A percentile compares a stretch with the other conserved stretches of the same genome.
phyloP scores from a whole-genome alignment of 2,888 invertebrate species.

The Celastrina argiolus region DNA sequence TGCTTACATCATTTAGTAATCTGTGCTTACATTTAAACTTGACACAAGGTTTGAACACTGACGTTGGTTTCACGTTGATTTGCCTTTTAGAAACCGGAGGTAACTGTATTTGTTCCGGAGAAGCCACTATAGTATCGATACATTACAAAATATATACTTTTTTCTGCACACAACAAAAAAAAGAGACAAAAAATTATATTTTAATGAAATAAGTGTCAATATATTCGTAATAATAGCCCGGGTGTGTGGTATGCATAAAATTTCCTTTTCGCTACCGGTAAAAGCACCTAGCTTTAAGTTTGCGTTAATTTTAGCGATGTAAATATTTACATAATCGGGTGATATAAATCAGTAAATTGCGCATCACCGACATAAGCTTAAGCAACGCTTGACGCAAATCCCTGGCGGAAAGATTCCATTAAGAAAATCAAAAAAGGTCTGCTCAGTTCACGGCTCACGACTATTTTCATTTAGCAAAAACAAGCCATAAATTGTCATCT shows the following conservation, averaged over 20 bases:
- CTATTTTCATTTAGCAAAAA: slow-evolving; percentile 79
- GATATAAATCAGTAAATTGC: slow-evolving; percentile 27
- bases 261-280: background rate
- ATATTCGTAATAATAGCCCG: too few species aligned
- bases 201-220: too few species aligned
- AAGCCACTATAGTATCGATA: background rate
- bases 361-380: slow-evolving; percentile 50
- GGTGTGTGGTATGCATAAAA: background rate
- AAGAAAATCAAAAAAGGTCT: slow-evolving; percentile 78
- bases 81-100: too few species aligned
- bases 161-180: too few species aligned
- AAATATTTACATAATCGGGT: slow-evolving; percentile 14
- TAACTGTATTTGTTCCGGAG: too few species aligned
- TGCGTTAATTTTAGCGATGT: slow-evolving; percentile 5
- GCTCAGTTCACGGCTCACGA: slow-evolving; percentile 68
- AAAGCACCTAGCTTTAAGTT: background rate
- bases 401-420: slow-evolving; percentile 76
- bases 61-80: too few species aligned
- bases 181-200: too few species aligned
- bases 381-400: slow-evolving; percentile 70
- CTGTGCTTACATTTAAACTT: too few species aligned
- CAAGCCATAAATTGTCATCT: slow-evolving; percentile 79
- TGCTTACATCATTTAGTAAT: too few species aligned
- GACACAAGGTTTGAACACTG: too few species aligned
- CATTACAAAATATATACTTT: too few species aligned